These are phyloP conservation scores for Blera fallax DNA, from an alignment of 2,888 invertebrate species.

Conservation along the genomic window DNA sequence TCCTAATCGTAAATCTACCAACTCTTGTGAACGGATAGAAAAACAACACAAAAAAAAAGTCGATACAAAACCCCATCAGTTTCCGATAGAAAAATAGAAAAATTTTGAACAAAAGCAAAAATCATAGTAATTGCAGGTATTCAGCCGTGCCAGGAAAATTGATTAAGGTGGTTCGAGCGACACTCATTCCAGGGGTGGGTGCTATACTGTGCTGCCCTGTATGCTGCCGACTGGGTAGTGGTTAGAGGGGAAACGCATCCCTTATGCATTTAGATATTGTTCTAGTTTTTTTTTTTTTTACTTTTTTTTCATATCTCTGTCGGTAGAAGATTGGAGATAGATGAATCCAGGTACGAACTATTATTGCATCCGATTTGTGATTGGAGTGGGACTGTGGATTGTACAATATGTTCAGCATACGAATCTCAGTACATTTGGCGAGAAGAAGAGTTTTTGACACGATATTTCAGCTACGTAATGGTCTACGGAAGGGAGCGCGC, in stretches of 20 bases:
- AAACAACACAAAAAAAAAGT: constrained; percentile 13
- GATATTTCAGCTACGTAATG: too few relatives aligned
- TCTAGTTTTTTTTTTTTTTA: constrained; percentile 7
- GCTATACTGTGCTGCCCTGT: too few relatives aligned
- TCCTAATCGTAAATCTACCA: constrained; percentile 50
- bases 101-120: constrained; percentile 62
- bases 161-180: constrained; percentile 52
- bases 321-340: constrained; percentile 43
- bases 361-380: constrained; percentile 59
- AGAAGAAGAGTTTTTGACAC: too few relatives aligned
- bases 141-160: constrained; percentile 60
- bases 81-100: constrained; percentile 50
- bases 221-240: too few relatives aligned
- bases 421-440: too few relatives aligned
- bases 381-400: constrained; percentile 3
- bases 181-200: background rate
- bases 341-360: constrained; percentile 47
- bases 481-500: too few relatives aligned
- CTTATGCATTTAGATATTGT: constrained; percentile 60
- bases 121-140: constrained; percentile 71
- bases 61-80: constrained; percentile 39
- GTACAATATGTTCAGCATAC: constrained; percentile 46
- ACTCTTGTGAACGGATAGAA: constrained; percentile 6
- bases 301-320: constrained; percentile 3
- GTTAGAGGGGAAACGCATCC: constrained; percentile 45